These are phyloP conservation scores for Ceyx melanurus DNA, from an alignment of 2,113 vertebrate genomes.

Conservation along the genomic window DNA sequence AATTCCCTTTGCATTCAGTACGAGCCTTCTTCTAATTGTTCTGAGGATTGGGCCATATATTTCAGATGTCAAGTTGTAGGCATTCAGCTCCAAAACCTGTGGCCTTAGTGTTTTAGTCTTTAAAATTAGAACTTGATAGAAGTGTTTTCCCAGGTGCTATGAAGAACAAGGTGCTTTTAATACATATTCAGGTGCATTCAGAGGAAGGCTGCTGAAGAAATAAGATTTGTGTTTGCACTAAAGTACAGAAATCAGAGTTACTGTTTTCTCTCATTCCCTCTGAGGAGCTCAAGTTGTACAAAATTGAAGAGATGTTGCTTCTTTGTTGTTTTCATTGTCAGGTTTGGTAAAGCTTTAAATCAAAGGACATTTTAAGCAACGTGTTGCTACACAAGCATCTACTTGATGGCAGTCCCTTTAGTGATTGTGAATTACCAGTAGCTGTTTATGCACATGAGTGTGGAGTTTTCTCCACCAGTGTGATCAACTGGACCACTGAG, in stretches of 20 bases:
- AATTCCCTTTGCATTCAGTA: background rate
- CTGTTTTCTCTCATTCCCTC: background rate
- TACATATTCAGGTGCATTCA: background rate
- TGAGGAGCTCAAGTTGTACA: background rate
- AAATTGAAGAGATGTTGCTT: background rate
- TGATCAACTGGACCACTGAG: background rate
- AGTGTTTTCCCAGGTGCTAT: background rate
- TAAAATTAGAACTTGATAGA: background rate
- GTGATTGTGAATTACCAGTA: accelerated
- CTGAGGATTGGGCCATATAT: background rate
- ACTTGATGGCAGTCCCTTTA: background rate
- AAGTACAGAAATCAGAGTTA: background rate
- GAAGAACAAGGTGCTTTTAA: background rate
- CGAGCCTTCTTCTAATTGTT: background rate
- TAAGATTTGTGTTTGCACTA: background rate
- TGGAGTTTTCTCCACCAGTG: background rate
- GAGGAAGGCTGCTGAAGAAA: background rate
- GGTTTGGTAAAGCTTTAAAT: background rate
- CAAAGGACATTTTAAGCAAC: background rate
- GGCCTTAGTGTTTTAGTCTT: background rate
- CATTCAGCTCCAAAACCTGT: background rate
- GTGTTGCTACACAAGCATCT: background rate
- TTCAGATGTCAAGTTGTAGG: background rate
- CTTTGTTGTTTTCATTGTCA: background rate
- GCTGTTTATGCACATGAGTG: accelerated